Conservation (phyloP, 1,140 invertebrate species). For the Drosophila sulfurigaster region DNA sequence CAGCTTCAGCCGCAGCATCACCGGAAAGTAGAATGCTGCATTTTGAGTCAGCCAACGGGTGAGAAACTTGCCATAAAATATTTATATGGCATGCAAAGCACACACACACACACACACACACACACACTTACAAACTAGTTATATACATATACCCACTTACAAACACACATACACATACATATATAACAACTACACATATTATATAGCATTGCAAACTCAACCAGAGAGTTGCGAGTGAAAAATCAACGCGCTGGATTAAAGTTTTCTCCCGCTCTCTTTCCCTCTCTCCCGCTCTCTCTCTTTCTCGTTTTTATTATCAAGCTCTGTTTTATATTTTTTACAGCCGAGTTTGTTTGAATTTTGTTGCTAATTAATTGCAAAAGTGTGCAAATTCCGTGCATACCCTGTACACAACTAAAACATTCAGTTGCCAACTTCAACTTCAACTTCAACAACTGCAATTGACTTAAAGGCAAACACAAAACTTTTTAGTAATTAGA, state of each 20-base stretch:
- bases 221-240: constrained; percentile 60
- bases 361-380: constrained; percentile 82
- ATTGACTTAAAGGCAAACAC: not conserved
- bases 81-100: constrained; percentile 53
- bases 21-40: constrained; percentile 70
- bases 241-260: constrained; percentile 66
- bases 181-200: constrained; percentile 10
- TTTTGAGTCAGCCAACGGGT: constrained; percentile 49
- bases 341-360: constrained; percentile 75
- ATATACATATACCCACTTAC: constrained; percentile 34
- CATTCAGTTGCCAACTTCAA: not conserved
- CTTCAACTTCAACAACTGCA: not conserved
- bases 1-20: constrained; percentile 62
- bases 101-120: constrained; percentile 6
- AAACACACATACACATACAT: constrained; percentile 24
- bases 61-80: constrained; percentile 78
- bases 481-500: not conserved
- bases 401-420: constrained; percentile 16
- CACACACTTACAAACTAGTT: constrained; percentile 17
- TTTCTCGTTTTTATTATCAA: not conserved
- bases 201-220: constrained; percentile 59
- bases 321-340: constrained; percentile 6
- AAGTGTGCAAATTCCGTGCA: constrained; percentile 48
- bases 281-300: not conserved
- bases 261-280: constrained; percentile 39